Evolutionary conservation across 2,797 vertebrate species (phyloP).

Genomic region (Alca torda): DNA sequence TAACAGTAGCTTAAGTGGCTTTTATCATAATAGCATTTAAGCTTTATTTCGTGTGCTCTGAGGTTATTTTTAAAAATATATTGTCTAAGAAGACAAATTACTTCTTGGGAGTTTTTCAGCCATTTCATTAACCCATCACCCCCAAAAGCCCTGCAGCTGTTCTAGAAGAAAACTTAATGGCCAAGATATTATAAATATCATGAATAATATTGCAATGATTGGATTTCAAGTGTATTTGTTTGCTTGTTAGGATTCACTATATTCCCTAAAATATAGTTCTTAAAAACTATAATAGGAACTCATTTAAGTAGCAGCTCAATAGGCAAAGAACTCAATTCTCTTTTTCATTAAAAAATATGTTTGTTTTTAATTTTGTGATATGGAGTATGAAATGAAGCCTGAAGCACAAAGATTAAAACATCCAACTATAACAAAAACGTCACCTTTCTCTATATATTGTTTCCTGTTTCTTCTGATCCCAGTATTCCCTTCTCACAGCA

Average conservation of each 20-base stretch:
- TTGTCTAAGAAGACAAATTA: slow-evolving; percentile 12
- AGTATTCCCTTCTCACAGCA: background rate
- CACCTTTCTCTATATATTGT: background rate
- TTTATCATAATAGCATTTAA: background rate
- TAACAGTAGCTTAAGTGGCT: background rate
- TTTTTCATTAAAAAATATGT: background rate
- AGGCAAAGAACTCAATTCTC: background rate
- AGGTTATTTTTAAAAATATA: background rate
- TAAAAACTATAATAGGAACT: background rate
- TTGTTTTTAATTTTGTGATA: background rate
- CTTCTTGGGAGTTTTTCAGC: background rate
- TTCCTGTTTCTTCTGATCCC: background rate
- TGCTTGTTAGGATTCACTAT: background rate
- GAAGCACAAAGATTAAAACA: background rate
- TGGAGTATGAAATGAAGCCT: background rate
- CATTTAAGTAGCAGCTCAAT: background rate
- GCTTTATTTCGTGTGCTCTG: background rate
- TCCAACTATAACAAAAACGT: background rate
- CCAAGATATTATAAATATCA: background rate
- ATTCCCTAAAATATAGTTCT: background rate
- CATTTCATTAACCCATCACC: background rate
- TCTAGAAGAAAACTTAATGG: background rate
- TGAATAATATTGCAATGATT: background rate
- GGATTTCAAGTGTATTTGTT: background rate
- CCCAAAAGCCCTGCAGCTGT: background rate